phyloP scores from a whole-genome alignment of 2,113 vertebrate species.

The Dasypus novemcinctus region DNA sequence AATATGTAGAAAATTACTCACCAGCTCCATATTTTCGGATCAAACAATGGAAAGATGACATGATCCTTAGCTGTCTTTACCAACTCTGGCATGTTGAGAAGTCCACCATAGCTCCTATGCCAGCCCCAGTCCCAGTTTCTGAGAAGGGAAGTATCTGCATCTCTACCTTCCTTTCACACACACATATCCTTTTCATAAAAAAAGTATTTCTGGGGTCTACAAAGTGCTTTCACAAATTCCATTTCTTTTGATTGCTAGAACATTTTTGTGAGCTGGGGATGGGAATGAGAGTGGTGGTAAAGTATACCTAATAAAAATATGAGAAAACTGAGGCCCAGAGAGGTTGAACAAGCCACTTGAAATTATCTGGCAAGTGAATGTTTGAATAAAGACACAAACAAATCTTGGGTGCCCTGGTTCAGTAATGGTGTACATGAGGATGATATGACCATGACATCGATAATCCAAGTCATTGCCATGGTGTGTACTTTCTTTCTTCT shows the following conservation, averaged over 20 bases:
- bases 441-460: neutral
- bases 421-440: neutral
- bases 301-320: neutral
- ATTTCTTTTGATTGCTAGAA: neutral
- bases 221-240: neutral
- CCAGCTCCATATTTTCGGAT: neutral
- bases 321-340: neutral
- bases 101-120: neutral
- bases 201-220: neutral
- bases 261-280: neutral
- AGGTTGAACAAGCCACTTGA: neutral
- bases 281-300: too few species aligned
- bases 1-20: neutral
- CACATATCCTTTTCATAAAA: neutral
- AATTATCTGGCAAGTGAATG: neutral
- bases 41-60: neutral
- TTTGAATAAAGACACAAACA: too few species aligned
- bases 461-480: neutral
- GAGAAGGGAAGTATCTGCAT: neutral
- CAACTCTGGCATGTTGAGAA: neutral
- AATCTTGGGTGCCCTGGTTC: neutral
- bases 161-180: neutral
- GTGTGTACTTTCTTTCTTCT: neutral
- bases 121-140: neutral
- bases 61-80: neutral